Conservation (phyloP, 2,797 vertebrate genomes). For the Taenioides sp. region DNA sequence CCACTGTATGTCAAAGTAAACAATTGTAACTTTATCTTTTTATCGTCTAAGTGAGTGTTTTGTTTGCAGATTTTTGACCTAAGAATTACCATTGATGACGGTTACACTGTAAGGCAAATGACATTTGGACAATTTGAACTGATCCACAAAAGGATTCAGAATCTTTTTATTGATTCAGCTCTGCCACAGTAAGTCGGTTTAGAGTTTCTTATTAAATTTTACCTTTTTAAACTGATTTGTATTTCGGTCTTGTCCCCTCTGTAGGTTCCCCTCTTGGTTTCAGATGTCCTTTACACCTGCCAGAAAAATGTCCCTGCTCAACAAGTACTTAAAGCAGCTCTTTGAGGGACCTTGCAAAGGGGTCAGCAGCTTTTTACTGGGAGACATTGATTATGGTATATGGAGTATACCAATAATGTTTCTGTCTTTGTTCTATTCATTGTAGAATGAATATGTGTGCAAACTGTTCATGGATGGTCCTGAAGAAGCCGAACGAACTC, state of each 20-base stretch:
- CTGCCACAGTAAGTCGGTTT: conserved; percentile 82
- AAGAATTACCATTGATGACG: conserved; percentile 75
- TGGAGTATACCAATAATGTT: background rate
- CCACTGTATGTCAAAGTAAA: background rate
- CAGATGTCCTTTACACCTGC: conserved; percentile 72
- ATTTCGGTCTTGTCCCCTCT: background rate
- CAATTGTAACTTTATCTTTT: background rate
- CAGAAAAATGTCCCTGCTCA: conserved; percentile 79
- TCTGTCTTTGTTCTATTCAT: conserved; percentile 13
- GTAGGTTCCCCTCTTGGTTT: conserved; percentile 84
- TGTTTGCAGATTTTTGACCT: conserved; percentile 75
- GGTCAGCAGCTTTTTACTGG: conserved; percentile 49
- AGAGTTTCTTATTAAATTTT: background rate
- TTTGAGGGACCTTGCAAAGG: conserved; percentile 79
- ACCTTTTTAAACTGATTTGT: background rate
- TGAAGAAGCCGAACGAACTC: conserved; percentile 28
- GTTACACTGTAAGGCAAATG: conserved; percentile 76
- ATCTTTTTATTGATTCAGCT: conserved; percentile 74
- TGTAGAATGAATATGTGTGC: conserved; percentile 84
- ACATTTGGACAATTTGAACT: conserved; percentile 80
- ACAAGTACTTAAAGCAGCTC: conserved; percentile 82
- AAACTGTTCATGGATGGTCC: conserved; percentile 83
- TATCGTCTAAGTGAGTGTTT: conserved; percentile 1
- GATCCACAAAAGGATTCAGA: conserved; percentile 84
- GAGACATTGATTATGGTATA: background rate